Conservation (phyloP, 2,797 vertebrate species). For the Platalea minor region DNA sequence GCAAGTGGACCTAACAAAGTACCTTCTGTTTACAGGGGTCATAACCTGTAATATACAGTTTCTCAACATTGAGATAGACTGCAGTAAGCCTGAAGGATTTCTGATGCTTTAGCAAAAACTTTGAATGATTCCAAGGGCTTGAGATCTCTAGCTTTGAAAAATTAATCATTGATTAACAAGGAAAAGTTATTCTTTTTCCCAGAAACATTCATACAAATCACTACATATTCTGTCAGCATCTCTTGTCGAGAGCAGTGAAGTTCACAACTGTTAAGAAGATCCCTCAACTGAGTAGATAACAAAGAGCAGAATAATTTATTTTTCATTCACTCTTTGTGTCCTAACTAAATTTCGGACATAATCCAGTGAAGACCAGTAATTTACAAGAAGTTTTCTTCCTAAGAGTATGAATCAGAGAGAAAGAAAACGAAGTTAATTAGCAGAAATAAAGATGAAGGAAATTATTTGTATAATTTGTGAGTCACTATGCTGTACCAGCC, state of each 20-base stretch:
- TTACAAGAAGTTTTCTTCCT: not conserved
- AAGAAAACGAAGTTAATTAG: slow-evolving; percentile 62
- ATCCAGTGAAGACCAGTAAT: not conserved
- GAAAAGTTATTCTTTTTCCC: slow-evolving; percentile 13
- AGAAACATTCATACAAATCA: slow-evolving; percentile 46
- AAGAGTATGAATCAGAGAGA: slow-evolving; percentile 34
- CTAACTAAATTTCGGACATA: slow-evolving; percentile 37
- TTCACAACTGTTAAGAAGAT: slow-evolving; percentile 17
- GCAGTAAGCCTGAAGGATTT: slow-evolving; percentile 37
- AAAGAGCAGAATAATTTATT: slow-evolving; percentile 41
- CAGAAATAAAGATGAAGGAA: slow-evolving; percentile 57
- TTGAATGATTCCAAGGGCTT: slow-evolving; percentile 52
- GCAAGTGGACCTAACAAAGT: slow-evolving; percentile 47
- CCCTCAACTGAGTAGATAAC: slow-evolving; percentile 21
- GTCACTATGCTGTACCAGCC: not conserved
- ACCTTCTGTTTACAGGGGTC: slow-evolving; percentile 55
- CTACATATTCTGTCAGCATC: not conserved
- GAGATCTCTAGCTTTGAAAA: slow-evolving; percentile 27
- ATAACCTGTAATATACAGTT: slow-evolving; percentile 53
- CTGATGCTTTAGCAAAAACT: slow-evolving; percentile 55
- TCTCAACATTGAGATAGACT: slow-evolving; percentile 31
- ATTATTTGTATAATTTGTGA: slow-evolving; percentile 57
- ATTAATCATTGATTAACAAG: slow-evolving; percentile 53
- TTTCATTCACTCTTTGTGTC: slow-evolving; percentile 28
- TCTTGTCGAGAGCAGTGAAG: slow-evolving; percentile 9